Conservation (phyloP, 2,113 vertebrate genomes). For the Alouatta palliata region DNA sequence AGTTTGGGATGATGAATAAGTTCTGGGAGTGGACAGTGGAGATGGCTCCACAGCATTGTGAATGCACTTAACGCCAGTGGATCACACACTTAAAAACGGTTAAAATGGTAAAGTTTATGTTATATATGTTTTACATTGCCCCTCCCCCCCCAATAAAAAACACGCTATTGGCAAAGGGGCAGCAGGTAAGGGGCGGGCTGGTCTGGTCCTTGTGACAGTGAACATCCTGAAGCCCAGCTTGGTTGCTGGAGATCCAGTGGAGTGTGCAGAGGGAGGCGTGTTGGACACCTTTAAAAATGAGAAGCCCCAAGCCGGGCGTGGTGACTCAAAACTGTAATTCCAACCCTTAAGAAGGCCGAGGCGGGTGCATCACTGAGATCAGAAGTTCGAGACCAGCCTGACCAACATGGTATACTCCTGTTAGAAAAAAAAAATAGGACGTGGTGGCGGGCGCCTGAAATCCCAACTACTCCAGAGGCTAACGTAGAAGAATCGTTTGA, state of each 20-base stretch:
- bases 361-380: not conserved
- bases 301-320: not conserved
- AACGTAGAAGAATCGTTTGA: too few relatives aligned
- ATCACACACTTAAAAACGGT: not conserved
- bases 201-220: too few relatives aligned
- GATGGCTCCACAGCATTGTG: not conserved
- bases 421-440: too few relatives aligned
- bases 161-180: not conserved
- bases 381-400: not conserved
- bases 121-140: not conserved
- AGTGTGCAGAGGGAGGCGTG: fast-evolving
- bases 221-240: not conserved
- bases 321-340: not conserved
- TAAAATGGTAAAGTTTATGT: not conserved
- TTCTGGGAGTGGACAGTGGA: not conserved
- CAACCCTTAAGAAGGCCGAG: not conserved
- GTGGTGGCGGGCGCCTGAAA: too few relatives aligned
- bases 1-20: not conserved
- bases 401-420: too few relatives aligned
- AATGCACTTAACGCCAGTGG: not conserved
- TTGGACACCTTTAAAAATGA: not conserved
- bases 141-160: too few relatives aligned
- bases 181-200: not conserved
- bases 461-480: too few relatives aligned
- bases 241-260: not conserved